Evolutionary conservation across 2,113 vertebrate species (phyloP).

Genomic region (Notechis scutatus): DNA sequence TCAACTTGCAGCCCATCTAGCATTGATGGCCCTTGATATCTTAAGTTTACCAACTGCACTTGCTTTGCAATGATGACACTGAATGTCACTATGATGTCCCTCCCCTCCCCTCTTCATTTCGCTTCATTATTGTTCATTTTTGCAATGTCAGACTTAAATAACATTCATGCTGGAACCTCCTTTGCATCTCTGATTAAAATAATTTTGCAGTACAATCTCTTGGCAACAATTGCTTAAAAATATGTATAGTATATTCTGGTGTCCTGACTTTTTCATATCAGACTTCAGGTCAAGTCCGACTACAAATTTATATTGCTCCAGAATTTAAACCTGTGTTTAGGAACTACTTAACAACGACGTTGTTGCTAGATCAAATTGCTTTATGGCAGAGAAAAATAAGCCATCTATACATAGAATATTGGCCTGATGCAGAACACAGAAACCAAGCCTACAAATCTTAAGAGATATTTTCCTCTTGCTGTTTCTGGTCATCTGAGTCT

Average conservation of each 20-base stretch:
- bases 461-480: background rate
- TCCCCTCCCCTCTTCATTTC: slow-evolving; percentile 40
- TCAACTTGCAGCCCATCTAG: slow-evolving; percentile 28
- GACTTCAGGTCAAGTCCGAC: background rate
- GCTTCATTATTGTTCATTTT: slow-evolving; percentile 58
- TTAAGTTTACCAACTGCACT: slow-evolving; percentile 27
- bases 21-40: slow-evolving; percentile 14
- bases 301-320: background rate
- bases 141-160: slow-evolving; percentile 39
- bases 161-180: slow-evolving; percentile 54
- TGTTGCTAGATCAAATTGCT: background rate
- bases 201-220: slow-evolving; percentile 5
- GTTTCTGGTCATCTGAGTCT: background rate
- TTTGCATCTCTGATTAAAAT: slow-evolving; percentile 45
- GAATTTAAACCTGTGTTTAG: background rate
- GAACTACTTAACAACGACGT: background rate
- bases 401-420: background rate
- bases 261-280: background rate
- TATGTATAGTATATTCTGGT: background rate
- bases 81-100: slow-evolving; percentile 24
- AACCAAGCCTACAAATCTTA: background rate
- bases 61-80: slow-evolving; percentile 44
- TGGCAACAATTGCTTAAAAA: slow-evolving; percentile 9
- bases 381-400: background rate
- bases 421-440: background rate